Evolutionary conservation across 2,888 invertebrate species (phyloP), one percentile per base, ranked within the genome.

Genomic region (Perizoma affinitatum): DNA sequence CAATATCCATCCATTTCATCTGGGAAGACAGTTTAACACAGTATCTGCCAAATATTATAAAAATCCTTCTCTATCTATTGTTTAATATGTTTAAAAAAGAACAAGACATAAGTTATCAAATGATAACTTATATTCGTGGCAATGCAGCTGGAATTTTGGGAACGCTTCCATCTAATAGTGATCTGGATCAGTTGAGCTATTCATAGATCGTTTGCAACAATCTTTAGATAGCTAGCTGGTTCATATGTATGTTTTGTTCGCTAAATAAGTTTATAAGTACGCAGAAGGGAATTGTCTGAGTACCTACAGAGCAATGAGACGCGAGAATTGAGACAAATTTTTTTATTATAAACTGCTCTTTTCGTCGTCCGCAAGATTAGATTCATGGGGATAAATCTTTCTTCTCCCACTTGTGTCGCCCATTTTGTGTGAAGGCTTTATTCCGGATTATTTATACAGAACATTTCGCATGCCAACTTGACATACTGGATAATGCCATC

Each of bases 331-430:
- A 83, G 82, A 85, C 80, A 74, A 71, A 71, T 85, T 84, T 86
- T 84, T 81, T 85, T 82, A 7, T 38, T 83, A 82, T 75, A 84
- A 86, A 85, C 83, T 86, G 86, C 85, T 88, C 85, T 84, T 87
- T 88, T 87, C 83, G 79, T 86, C 83, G 89, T 88, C 86, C 87
- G 75, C 87, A 86, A 90, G 88, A 90, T 90, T 90, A 90, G 86
- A 90, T 89, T 88, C 88, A 81, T 84, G 85, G 78, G 86, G 84
- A 90, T 91, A 91, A 89, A 90, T 91, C 88, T 87, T 78, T 82
- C 76, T 80, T 79, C 82, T 84, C 82, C 81, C 82, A 77, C 83
- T 85, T 76, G 83, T 81, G 83, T 85, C 81, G 74, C 82, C 81
- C 84, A 79, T 84, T 86, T 85, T 87, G 84, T 86, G 82, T 84